Percentiles rank a stretch among this genome's conserved stretches.
These are phyloP conservation scores for Peromyscus polionotus DNA, from an alignment of 2,113 vertebrate genomes.

Conservation along the genomic window DNA sequence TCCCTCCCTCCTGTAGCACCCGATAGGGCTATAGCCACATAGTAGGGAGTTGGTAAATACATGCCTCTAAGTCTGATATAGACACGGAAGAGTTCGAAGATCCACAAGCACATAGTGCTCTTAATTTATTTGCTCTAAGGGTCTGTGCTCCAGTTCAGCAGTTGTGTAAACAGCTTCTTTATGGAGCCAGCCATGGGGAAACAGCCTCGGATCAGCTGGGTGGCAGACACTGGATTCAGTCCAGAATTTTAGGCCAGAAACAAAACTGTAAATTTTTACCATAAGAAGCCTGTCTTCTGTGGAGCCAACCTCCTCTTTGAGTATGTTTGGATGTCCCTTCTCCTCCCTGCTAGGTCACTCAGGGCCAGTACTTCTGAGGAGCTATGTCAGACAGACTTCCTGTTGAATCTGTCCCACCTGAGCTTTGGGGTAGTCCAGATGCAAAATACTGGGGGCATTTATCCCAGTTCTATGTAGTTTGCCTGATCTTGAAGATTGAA, in stretches of 20 bases:
- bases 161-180: slow-evolving; percentile 78
- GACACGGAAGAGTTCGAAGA: background rate
- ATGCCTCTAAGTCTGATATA: slow-evolving; percentile 15
- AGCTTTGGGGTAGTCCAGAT: background rate
- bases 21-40: background rate
- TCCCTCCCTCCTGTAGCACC: background rate
- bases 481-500: background rate
- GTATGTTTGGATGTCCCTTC: background rate
- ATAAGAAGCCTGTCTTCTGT: slow-evolving; percentile 35
- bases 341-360: background rate
- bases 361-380: background rate
- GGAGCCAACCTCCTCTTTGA: background rate
- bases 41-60: background rate
- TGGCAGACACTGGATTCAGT: background rate
- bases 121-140: slow-evolving; percentile 69
- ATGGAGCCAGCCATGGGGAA: slow-evolving; percentile 58
- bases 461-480: background rate
- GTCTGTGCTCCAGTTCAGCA: slow-evolving; percentile 42
- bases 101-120: background rate
- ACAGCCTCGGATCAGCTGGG: slow-evolving; percentile 32
- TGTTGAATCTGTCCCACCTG: background rate
- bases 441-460: background rate
- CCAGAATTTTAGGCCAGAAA: slow-evolving; percentile 59
- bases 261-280: slow-evolving; percentile 60
- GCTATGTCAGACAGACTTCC: background rate